These are phyloP conservation scores for Misgurnus anguillicaudatus DNA, from an alignment of 2,113 vertebrate species.

Conservation along the genomic window DNA sequence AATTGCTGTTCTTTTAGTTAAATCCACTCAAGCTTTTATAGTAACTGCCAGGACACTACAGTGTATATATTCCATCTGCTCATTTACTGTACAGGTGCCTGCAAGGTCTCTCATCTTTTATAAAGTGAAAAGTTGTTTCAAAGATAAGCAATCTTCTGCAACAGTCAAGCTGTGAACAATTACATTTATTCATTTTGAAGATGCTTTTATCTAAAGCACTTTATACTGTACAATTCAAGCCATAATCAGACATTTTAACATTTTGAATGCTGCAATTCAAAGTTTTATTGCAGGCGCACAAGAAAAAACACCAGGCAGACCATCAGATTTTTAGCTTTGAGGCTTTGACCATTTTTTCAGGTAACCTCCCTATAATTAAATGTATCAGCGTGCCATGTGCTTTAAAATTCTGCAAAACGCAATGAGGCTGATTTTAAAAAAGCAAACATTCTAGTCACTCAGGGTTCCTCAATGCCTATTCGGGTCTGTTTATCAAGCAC, in stretches of 20 bases:
- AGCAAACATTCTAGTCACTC: neutral
- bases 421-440: slow-evolving; percentile 25
- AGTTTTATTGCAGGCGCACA: neutral
- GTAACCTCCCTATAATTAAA: neutral
- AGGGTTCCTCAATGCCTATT: neutral
- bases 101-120: neutral
- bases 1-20: neutral
- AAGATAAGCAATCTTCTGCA: neutral
- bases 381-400: neutral
- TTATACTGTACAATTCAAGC: neutral
- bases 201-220: neutral
- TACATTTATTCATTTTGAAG: neutral
- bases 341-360: neutral
- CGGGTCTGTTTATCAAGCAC: slow-evolving; percentile 20
- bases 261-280: neutral
- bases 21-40: neutral
- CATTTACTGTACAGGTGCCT: neutral
- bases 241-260: neutral
- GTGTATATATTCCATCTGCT: neutral
- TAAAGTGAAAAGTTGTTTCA: neutral
- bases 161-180: neutral
- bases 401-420: neutral
- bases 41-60: neutral
- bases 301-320: neutral
- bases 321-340: neutral